These are phyloP conservation scores for Micromussa lordhowensis DNA, from an alignment of 92 coral and sea anemone species.

Conservation along the genomic window DNA sequence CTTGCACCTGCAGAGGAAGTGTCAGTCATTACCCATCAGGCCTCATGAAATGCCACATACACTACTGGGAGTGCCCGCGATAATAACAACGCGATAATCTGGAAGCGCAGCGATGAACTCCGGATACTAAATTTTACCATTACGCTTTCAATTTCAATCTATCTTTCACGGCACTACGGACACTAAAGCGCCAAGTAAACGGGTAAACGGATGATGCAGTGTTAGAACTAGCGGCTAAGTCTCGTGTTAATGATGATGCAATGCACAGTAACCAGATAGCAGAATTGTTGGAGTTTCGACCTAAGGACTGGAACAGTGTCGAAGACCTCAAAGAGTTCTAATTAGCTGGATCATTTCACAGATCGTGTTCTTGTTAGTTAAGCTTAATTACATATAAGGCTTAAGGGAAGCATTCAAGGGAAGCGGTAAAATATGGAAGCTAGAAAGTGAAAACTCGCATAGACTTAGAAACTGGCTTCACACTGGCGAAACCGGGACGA, in stretches of 20 bases:
- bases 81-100: not conserved
- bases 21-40: slow-evolving; percentile 53
- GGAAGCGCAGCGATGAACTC: not conserved
- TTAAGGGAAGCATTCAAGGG: no score
- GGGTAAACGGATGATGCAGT: not conserved
- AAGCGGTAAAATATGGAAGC: no score
- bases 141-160: no score
- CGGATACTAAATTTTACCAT: no score
- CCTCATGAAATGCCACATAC: slow-evolving; percentile 58
- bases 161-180: not conserved
- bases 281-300: not conserved
- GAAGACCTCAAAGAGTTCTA: no score
- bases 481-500: no score
- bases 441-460: no score
- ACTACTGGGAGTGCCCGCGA: slow-evolving; percentile 77
- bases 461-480: no score
- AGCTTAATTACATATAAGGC: no score
- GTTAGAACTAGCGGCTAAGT: not conserved
- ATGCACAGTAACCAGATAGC: not conserved
- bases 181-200: not conserved
- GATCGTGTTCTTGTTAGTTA: no score
- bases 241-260: not conserved
- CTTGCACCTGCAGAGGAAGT: slow-evolving; percentile 69
- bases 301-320: not conserved
- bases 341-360: no score